phyloP scores from a whole-genome alignment of 1,140 invertebrate species.

The Leptinotarsa lineolata region DNA sequence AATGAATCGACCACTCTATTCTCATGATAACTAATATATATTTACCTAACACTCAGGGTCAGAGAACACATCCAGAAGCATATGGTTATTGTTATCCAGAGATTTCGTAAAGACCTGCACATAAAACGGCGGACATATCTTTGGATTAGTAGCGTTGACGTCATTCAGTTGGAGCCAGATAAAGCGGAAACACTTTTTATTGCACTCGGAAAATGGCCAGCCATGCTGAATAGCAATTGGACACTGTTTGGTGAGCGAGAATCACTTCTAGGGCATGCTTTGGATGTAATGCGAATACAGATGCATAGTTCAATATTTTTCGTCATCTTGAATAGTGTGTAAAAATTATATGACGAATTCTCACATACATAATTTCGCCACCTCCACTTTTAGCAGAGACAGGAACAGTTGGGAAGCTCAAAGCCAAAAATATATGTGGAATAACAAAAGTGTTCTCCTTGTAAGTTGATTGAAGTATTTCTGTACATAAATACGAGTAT shows the following conservation, averaged over 20 bases:
- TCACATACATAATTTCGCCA: no score
- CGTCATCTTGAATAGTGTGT: no score
- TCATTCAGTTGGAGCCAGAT: constrained; percentile 12
- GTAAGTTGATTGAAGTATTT: no score
- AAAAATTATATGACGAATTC: no score
- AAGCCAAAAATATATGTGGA: no score
- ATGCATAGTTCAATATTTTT: constrained; percentile 1
- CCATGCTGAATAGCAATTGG: background rate
- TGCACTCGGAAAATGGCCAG: background rate
- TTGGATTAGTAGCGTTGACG: constrained; percentile 23
- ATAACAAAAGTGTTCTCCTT: no score
- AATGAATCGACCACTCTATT: background rate
- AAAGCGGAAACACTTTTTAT: constrained; percentile 13
- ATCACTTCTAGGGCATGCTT: no score
- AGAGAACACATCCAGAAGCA: constrained; percentile 49
- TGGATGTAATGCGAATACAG: background rate
- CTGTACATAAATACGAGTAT: no score
- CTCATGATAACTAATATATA: constrained; percentile 5
- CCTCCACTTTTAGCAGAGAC: no score
- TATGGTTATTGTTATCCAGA: constrained; percentile 52
- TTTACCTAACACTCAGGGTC: constrained; percentile 53
- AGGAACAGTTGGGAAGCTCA: no score
- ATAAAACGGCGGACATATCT: constrained; percentile 40
- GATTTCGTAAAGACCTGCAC: constrained; percentile 46
- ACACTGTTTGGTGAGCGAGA: background rate